Conservation (phyloP, 2,797 vertebrate species). For the Microtus agrestis region DNA sequence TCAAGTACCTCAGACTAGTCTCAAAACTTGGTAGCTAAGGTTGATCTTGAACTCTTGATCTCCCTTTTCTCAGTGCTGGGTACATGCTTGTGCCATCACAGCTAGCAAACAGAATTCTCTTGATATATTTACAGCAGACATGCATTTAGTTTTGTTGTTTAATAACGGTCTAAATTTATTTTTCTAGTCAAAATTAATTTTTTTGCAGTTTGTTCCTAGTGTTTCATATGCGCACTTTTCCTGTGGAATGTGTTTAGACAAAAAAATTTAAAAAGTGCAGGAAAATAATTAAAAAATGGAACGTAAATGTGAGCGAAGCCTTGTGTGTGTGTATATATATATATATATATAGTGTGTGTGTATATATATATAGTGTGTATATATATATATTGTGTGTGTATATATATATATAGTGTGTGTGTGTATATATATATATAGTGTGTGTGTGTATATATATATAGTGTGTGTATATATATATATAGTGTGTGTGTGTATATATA, state of each 20-base stretch:
- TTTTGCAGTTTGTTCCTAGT: background rate
- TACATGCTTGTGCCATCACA: background rate
- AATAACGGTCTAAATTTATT: background rate
- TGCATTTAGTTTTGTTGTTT: background rate
- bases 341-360: background rate
- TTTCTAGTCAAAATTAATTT: conserved; percentile 25
- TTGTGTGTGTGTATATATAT: background rate
- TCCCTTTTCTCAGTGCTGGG: background rate
- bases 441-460: too few relatives aligned
- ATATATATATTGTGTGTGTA: too few relatives aligned
- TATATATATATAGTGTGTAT: too few relatives aligned
- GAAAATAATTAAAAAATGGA: background rate
- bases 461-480: too few relatives aligned
- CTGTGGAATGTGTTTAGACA: background rate
- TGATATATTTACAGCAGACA: background rate
- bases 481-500: too few relatives aligned
- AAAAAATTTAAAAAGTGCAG: background rate
- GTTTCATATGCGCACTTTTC: background rate
- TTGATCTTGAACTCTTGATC: background rate
- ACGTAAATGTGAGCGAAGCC: background rate
- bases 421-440: too few relatives aligned
- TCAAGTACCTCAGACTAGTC: background rate
- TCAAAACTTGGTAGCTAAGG: background rate
- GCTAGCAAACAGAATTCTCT: background rate
- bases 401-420: too few relatives aligned